These are phyloP conservation scores for Etheostoma nigrum DNA, from an alignment of 2,797 vertebrate genomes.

Conservation along the genomic window DNA sequence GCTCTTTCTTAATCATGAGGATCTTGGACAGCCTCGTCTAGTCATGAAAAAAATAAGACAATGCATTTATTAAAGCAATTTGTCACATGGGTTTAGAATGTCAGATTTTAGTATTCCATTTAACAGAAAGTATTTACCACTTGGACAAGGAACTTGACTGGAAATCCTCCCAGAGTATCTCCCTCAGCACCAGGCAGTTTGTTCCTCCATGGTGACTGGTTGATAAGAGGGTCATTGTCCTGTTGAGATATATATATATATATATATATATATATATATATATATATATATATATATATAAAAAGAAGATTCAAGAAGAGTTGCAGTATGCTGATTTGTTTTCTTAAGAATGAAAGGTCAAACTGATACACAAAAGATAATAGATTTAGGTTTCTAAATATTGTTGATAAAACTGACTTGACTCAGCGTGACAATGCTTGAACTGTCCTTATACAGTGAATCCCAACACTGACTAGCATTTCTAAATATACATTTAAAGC, in stretches of 20 bases:
- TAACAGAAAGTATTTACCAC: slow-evolving; percentile 88
- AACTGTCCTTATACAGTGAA: not conserved
- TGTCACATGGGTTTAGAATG: not conserved
- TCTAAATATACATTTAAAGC: not conserved
- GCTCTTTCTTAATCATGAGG: slow-evolving; percentile 99
- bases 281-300: too few relatives aligned
- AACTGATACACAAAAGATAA: not conserved
- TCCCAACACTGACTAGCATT: not conserved
- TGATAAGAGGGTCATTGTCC: slow-evolving; percentile 95
- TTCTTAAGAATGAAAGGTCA: not conserved
- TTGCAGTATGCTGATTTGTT: not conserved
- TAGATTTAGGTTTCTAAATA: not conserved
- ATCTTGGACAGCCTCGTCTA: slow-evolving; percentile 98
- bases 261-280: too few relatives aligned
- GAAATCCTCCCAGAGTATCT: slow-evolving; percentile 97
- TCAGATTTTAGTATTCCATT: not conserved
- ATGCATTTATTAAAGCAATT: not conserved
- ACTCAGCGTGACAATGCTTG: not conserved
- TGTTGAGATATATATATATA: slow-evolving; percentile 56
- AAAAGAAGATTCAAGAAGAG: not conserved
- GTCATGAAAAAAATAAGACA: not conserved
- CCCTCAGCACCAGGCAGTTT: slow-evolving; percentile 92
- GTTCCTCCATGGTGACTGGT: slow-evolving; percentile 94
- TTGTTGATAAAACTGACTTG: not conserved
- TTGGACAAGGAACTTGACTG: slow-evolving; percentile 98